Percentiles rank a stretch among this genome's conserved stretches.
These are phyloP conservation scores for Mizuhopecten yessoensis DNA, from an alignment of 1,140 invertebrate genomes.

Conservation along the genomic window DNA sequence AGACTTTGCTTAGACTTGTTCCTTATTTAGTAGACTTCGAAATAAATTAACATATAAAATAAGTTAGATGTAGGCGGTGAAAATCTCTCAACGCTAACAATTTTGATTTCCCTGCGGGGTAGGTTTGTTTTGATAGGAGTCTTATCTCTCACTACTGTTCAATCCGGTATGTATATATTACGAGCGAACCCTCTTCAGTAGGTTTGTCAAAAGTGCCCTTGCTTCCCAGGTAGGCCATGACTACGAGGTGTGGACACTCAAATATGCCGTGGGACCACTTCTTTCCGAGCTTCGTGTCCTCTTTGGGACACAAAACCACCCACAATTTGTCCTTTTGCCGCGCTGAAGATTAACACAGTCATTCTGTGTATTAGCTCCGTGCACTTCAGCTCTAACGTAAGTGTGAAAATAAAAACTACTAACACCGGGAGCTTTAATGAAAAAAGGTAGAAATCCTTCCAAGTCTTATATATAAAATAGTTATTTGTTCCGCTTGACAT, in stretches of 20 bases:
- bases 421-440: not conserved
- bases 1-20: no score
- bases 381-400: constrained; percentile 22
- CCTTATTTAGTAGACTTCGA: no score
- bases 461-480: constrained; percentile 35
- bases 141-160: no score
- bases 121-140: no score
- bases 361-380: not conserved
- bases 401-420: constrained; percentile 22
- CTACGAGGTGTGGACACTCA: not conserved
- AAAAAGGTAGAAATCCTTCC: constrained; percentile 23
- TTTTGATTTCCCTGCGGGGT: no score
- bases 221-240: not conserved
- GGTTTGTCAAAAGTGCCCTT: no score
- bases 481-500: constrained; percentile 34
- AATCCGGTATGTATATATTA: not conserved
- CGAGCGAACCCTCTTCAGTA: not conserved
- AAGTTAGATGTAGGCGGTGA: no score
- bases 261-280: not conserved
- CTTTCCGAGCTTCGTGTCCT: not conserved
- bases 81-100: no score
- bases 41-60: no score
- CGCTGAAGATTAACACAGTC: not conserved
- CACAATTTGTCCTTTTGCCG: not conserved
- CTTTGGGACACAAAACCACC: not conserved